Conservation (phyloP, 2,888 invertebrate genomes). For the Drosophila trichaetosa region DNA sequence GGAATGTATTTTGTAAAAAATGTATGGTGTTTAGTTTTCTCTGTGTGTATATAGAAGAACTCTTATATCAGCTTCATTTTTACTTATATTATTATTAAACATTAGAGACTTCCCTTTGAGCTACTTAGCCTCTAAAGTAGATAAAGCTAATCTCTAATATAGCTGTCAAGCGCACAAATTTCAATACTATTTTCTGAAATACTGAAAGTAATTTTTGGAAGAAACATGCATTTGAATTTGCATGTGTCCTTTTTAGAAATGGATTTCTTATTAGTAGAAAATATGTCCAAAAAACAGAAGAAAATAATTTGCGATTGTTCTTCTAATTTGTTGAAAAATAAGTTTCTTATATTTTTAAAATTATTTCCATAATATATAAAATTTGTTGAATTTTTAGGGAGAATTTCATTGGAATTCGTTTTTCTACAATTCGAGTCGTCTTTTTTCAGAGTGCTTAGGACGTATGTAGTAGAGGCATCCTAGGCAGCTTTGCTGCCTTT, state of each 20-base stretch:
- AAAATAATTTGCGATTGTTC: neutral
- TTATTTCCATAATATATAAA: neutral
- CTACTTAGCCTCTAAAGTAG: neutral
- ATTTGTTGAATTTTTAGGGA: neutral
- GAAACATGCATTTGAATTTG: too few relatives aligned
- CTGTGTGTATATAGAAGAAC: neutral
- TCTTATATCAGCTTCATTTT: neutral
- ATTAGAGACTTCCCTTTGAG: neutral
- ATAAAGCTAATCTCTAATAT: too few relatives aligned
- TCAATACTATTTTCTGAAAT: too few relatives aligned
- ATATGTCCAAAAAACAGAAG: neutral
- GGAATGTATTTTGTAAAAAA: neutral
- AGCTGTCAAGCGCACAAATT: too few relatives aligned
- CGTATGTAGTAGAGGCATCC: neutral
- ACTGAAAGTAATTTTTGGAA: too few relatives aligned
- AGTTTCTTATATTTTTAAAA: neutral
- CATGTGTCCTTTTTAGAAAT: neutral
- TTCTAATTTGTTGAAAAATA: too few relatives aligned
- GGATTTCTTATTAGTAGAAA: neutral
- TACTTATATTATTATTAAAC: neutral
- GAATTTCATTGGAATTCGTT: neutral
- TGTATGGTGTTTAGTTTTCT: neutral
- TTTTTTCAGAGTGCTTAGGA: neutral
- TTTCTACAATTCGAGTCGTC: neutral
- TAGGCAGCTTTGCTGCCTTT: conserved; percentile 4